phyloP scores from a whole-genome alignment of 2,113 vertebrate genomes.

The chimpanzee (Pan troglodytes) region DNA sequence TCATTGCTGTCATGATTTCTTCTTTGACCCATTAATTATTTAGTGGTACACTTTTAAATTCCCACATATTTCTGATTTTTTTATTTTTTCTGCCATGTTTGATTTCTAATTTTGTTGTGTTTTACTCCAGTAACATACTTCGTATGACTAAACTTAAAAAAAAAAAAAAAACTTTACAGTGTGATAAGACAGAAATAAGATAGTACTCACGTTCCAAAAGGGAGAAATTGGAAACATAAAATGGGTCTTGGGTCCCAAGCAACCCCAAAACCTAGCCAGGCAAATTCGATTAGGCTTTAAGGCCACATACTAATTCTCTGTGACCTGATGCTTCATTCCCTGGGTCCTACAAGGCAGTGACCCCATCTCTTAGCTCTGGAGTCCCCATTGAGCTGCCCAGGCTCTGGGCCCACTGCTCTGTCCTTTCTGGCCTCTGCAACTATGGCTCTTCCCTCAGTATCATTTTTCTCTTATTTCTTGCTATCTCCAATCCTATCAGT shows the following conservation, averaged over 20 bases:
- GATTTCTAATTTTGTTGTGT: not conserved
- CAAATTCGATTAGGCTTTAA: not conserved
- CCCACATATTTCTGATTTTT: not conserved
- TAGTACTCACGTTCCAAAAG: not conserved
- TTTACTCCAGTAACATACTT: not conserved
- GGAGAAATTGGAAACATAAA: not conserved
- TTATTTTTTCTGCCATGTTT: not conserved
- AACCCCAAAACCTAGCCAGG: not conserved
- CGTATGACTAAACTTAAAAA: not conserved
- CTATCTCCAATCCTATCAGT: not conserved
- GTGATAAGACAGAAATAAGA: not conserved
- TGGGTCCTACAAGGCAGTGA: not conserved
- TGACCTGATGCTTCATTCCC: not conserved
- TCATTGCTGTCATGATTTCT: not conserved
- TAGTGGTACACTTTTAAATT: not conserved
- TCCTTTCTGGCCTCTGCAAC: not conserved
- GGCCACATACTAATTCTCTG: not conserved
- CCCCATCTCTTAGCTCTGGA: not conserved
- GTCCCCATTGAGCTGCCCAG: fast-evolving
- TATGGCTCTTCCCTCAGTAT: not conserved
- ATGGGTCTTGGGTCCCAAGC: not conserved
- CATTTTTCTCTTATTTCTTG: not conserved
- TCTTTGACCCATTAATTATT: not conserved
- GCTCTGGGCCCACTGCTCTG: not conserved
- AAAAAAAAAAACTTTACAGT: too few relatives aligned